Percentiles rank a stretch among this genome's conserved stretches.
Evolutionary conservation across 2,797 vertebrate genomes (phyloP).

Genomic region (Sitta carolinensis): DNA sequence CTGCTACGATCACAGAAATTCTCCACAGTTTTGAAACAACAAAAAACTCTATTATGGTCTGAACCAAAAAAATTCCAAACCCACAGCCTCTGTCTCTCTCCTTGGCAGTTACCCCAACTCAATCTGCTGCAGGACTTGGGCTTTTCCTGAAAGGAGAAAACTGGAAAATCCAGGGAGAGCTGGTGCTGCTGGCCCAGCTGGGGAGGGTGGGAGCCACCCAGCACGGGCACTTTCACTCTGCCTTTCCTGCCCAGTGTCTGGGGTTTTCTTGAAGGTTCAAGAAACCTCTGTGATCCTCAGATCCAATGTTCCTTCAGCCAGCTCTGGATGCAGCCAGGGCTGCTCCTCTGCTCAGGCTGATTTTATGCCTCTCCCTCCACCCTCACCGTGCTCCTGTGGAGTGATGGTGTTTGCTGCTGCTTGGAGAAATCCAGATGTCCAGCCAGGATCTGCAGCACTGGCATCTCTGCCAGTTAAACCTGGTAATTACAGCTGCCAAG

Average conservation of each 20-base stretch:
- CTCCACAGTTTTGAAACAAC: neutral
- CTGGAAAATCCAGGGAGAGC: neutral
- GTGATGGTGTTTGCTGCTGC: neutral
- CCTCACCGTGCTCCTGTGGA: neutral
- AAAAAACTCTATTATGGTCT: neutral
- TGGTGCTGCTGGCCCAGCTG: neutral
- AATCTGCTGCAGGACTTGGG: neutral
- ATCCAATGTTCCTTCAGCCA: neutral
- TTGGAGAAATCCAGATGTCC: neutral
- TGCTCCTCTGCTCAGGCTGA: neutral
- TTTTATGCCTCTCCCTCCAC: neutral
- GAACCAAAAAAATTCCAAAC: neutral
- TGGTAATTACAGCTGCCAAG: neutral
- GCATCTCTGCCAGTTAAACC: neutral
- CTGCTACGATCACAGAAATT: neutral
- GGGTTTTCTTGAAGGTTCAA: neutral
- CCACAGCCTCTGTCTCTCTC: no score
- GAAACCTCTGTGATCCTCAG: neutral
- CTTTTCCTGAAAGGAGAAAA: neutral
- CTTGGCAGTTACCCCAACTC: neutral
- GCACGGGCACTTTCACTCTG: fast-evolving
- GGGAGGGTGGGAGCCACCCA: neutral
- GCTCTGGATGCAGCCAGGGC: neutral
- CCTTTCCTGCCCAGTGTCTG: neutral
- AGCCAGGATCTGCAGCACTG: neutral